Conservation (phyloP, 2,888 invertebrate genomes). For the Nowickia ferox region DNA sequence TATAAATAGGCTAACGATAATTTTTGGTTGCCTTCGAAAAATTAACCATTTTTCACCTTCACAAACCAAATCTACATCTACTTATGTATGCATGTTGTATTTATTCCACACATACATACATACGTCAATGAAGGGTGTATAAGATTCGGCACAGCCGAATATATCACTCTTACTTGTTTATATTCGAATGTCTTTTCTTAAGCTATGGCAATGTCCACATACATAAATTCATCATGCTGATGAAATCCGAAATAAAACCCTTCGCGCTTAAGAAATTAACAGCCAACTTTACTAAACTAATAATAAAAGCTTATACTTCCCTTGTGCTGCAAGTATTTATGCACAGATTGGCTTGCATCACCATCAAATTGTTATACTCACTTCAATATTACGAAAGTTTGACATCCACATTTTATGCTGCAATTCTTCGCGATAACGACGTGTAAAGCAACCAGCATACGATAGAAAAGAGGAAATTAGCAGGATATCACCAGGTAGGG, state of each 20-base stretch:
- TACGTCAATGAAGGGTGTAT: no score
- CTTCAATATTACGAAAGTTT: conserved; percentile 87
- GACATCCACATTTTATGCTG: conserved; percentile 93
- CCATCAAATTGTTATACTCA: conserved; percentile 78
- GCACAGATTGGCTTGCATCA: conserved; percentile 1
- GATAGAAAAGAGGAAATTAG: conserved; percentile 96
- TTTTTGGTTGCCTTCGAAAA: no score
- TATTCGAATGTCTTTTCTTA: not conserved
- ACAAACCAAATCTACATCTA: no score
- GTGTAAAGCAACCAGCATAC: conserved; percentile 97
- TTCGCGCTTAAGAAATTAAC: conserved; percentile 17
- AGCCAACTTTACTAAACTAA: conserved; percentile 19
- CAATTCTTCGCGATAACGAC: conserved; percentile 91
- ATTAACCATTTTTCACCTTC: no score
- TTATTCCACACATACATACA: no score
- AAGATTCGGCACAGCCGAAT: not conserved
- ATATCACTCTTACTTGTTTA: not conserved
- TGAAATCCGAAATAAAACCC: conserved; percentile 18
- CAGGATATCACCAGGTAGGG: conserved; percentile 96
- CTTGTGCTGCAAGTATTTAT: not conserved
- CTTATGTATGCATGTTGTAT: no score
- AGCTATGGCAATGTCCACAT: not conserved
- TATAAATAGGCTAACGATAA: no score
- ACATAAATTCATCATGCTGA: not conserved
- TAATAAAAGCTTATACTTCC: not conserved